These are phyloP conservation scores for Andrena fulva DNA, from an alignment of 2,888 invertebrate genomes.

Conservation along the genomic window DNA sequence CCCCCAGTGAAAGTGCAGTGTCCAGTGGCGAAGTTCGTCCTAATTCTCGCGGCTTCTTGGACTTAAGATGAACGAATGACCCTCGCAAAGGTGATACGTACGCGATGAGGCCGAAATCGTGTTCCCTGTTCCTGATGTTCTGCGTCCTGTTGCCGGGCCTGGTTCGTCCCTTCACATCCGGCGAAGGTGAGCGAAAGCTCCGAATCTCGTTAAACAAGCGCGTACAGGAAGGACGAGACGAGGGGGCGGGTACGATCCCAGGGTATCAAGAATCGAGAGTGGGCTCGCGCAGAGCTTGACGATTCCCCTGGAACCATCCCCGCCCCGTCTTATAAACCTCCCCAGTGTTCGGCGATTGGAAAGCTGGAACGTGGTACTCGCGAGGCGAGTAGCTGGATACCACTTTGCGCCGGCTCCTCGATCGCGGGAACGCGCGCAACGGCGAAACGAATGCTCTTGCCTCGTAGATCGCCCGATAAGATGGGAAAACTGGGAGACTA, in stretches of 20 bases:
- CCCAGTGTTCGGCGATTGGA: background rate
- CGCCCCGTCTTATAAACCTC: background rate
- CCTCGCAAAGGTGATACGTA: constrained; percentile 68
- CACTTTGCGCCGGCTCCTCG: constrained; percentile 49
- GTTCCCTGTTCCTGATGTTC: constrained; percentile 79
- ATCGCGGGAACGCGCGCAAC: constrained; percentile 19
- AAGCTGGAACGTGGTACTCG: constrained; percentile 4
- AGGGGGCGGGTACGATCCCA: constrained; percentile 19
- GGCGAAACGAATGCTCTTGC: constrained; percentile 25
- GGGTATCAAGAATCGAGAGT: constrained; percentile 72
- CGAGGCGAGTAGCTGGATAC: constrained; percentile 48
- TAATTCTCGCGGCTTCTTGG: background rate
- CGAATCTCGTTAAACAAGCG: constrained; percentile 2
- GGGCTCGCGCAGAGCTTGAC: background rate
- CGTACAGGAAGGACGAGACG: background rate
- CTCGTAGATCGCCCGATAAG: constrained; percentile 51
- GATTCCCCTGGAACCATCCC: background rate
- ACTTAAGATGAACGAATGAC: constrained; percentile 81
- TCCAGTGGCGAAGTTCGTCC: constrained; percentile 16
- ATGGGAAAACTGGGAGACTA: constrained; percentile 22
- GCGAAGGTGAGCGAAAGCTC: constrained; percentile 79
- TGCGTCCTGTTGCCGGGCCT: constrained; percentile 78
- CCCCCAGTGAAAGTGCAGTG: constrained; percentile 35
- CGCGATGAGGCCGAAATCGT: constrained; percentile 83
- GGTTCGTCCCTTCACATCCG: constrained; percentile 80